These are phyloP conservation scores for Acronicta aceris DNA, from an alignment of 2,888 invertebrate species.

Conservation along the genomic window DNA sequence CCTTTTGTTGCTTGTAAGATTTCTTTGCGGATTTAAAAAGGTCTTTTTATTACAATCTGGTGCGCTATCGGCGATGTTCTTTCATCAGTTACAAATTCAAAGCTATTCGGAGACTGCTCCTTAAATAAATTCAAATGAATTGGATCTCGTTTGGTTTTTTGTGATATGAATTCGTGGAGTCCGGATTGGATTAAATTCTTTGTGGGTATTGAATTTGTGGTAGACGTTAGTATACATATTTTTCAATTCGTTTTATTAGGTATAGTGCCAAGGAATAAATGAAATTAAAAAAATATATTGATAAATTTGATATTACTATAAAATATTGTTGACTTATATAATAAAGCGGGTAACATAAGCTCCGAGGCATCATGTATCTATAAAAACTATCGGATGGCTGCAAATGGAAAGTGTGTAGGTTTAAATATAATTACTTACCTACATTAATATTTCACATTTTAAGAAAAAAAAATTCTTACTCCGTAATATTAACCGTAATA, in stretches of 20 bases:
- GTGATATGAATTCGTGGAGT: constrained; percentile 52
- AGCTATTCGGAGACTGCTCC: constrained; percentile 41
- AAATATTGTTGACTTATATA: too few species aligned
- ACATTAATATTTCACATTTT: background rate
- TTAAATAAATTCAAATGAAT: constrained; percentile 53
- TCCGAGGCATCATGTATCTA: too few species aligned
- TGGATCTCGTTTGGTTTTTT: constrained; percentile 36
- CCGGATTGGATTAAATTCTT: constrained; percentile 37
- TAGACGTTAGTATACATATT: background rate
- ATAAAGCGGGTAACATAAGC: too few species aligned
- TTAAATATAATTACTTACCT: background rate
- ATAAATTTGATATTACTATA: too few species aligned
- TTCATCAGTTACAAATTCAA: constrained; percentile 55
- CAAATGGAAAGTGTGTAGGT: background rate
- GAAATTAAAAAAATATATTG: too few species aligned
- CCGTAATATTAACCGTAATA: background rate
- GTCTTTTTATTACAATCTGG: constrained; percentile 62
- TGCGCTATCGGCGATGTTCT: constrained; percentile 59
- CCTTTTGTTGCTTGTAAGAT: constrained; percentile 72
- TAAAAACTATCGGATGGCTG: background rate
- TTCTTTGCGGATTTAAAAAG: constrained; percentile 68
- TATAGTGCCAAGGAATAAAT: too few species aligned
- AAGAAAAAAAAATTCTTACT: background rate
- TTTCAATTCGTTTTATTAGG: background rate
- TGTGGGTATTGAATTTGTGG: constrained; percentile 26